Base-by-base conservation (phyloP, 2,113 vertebrate genomes). In the Galbula dea region DNA sequence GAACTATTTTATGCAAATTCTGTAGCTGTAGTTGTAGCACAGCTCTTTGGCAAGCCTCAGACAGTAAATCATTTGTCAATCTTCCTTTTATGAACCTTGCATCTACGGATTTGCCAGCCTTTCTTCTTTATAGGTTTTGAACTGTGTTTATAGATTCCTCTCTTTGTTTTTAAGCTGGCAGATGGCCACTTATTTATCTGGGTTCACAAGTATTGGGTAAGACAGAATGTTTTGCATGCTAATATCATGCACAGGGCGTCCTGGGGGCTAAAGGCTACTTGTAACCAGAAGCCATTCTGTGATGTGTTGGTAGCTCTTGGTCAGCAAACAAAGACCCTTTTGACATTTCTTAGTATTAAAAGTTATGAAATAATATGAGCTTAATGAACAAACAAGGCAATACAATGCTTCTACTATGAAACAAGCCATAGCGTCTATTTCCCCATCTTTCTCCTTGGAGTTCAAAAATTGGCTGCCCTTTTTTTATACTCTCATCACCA, bases 121-220 rank as follows among this genome's bases (percentile, higher is more conserved):
- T 83, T 84, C 81, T 89, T 90, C 94, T 89, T 55, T 18, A 63
- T 48, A 36, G 81, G 55, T 94, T 92, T 88, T 89, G 89, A 91
- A 51, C 63, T 51, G 46, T 93, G 79, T 76, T 92, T 89, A 41
- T 68, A 74, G 88, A 63, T 81, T 57, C 74, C 0, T 15, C 55
- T 68, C 87, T 91, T 86, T 93, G 77, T 77, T 85, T 88, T 74
- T 14, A 10, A 59, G 75, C 86, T 89, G 92, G 93, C 84, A 87
- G 75, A 84, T 90, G 92, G 90, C 90, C 86, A 84, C 43, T 84
- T 92, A 72, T 94, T 90, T 92, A 34, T 95, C 83, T 72, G 77
- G 13, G 49, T 29, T 30, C 23, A 0, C 39, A 24, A 27, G 37
- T 0, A 62, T 89, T 57, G 81, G 67, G 75, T n/a, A 34, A 43